Percentiles rank a stretch among this genome's conserved stretches.
These are phyloP conservation scores for Porites divaricata DNA, from an alignment of 92 coral and sea anemone genomes.

Conservation along the genomic window DNA sequence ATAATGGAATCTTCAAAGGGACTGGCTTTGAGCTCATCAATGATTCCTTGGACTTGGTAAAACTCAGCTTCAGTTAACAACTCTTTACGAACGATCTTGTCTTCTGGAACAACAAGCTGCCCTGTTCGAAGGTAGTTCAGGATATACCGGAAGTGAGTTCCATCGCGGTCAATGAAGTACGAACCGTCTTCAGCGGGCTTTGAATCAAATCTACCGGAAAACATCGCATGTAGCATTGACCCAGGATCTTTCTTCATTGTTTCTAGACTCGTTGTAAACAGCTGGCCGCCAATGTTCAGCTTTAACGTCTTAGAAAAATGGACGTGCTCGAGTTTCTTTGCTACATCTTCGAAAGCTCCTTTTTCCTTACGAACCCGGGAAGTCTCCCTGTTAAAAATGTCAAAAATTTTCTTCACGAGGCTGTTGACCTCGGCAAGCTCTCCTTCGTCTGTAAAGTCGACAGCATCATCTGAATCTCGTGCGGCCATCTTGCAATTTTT, in stretches of 20 bases:
- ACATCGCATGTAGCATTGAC: slow-evolving; percentile 84
- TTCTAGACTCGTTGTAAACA: slow-evolving; percentile 66
- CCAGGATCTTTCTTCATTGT: slow-evolving; percentile 74
- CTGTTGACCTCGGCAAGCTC: slow-evolving; percentile 12
- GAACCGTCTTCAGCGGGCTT: slow-evolving; percentile 80
- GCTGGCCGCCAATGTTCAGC: slow-evolving; percentile 79
- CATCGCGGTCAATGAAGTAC: slow-evolving; percentile 85
- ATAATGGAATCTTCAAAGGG: slow-evolving; percentile 57
- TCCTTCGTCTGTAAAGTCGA: slow-evolving; percentile 9
- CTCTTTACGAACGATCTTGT: slow-evolving; percentile 51
- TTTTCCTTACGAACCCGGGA: slow-evolving; percentile 44
- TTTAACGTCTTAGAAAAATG: slow-evolving; percentile 62
- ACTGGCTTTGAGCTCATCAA: slow-evolving; percentile 48
- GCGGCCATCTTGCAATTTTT: background rate
- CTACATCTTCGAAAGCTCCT: slow-evolving; percentile 69
- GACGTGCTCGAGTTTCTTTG: slow-evolving; percentile 70
- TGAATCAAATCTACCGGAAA: slow-evolving; percentile 77
- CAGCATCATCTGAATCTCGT: background rate
- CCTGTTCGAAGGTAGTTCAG: slow-evolving; percentile 74
- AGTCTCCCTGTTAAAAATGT: slow-evolving; percentile 25
- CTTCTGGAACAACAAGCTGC: slow-evolving; percentile 64
- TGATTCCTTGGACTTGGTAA: slow-evolving; percentile 72
- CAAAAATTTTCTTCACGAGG: slow-evolving; percentile 15
- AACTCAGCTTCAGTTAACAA: slow-evolving; percentile 75
- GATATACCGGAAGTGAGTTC: slow-evolving; percentile 68